phyloP scores from a whole-genome alignment of 1,140 invertebrate genomes.

The Drosophila sturtevanti region DNA sequence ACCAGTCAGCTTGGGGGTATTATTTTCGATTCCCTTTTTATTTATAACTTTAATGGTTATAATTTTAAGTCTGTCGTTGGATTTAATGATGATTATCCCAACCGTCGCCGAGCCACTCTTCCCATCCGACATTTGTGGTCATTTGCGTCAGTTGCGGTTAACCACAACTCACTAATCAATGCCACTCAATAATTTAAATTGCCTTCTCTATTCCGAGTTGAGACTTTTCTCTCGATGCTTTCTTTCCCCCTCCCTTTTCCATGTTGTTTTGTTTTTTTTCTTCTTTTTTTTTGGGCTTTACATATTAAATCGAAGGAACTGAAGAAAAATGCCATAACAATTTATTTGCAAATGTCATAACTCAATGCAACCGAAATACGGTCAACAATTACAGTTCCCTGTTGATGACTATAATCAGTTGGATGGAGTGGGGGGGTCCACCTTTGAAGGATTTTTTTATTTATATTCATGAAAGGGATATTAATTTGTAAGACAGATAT shows the following conservation, averaged over 20 bases:
- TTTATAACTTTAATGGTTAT: constrained; percentile 79
- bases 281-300: constrained; percentile 45
- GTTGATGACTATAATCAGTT: too few relatives aligned
- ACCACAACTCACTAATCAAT: constrained; percentile 52
- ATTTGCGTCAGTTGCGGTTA: constrained; percentile 62
- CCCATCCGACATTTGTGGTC: constrained; percentile 23
- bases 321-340: constrained; percentile 1
- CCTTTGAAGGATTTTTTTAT: too few relatives aligned
- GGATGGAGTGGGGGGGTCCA: too few relatives aligned
- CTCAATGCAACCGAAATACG: background rate
- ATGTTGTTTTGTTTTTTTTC: too few relatives aligned
- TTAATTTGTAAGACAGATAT: too few relatives aligned
- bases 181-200: constrained; percentile 75
- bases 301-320: constrained; percentile 31
- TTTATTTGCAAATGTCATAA: background rate
- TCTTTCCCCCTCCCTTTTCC: too few relatives aligned
- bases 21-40: constrained; percentile 52
- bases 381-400: too few relatives aligned
- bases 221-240: constrained; percentile 14
- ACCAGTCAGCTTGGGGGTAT: background rate
- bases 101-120: background rate
- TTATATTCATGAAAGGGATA: too few relatives aligned
- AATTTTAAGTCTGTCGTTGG: constrained; percentile 72
- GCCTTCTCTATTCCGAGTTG: constrained; percentile 26
- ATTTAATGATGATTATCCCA: constrained; percentile 78